phyloP scores from a whole-genome alignment of 2,888 invertebrate genomes.

The Panorpa germanica region DNA sequence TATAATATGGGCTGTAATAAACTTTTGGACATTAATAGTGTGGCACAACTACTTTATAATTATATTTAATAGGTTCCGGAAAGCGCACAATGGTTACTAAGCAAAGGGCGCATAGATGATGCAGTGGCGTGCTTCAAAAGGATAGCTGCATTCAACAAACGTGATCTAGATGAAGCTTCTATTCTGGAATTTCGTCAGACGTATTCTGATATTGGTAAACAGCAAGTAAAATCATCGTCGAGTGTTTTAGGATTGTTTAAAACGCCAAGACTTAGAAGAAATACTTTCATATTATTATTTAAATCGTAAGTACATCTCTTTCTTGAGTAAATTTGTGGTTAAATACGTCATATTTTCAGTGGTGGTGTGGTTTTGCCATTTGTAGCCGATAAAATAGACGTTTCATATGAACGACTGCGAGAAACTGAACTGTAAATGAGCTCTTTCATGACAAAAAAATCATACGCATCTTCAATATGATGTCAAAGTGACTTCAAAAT shows the following conservation, averaged over 20 bases:
- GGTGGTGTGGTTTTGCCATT: too few species aligned
- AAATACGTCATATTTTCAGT: not conserved
- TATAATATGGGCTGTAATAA: too few species aligned
- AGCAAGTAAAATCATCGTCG: constrained; percentile 17
- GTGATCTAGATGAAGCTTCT: constrained; percentile 21
- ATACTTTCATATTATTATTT: constrained; percentile 32
- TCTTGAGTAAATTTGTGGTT: not conserved
- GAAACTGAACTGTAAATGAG: not conserved
- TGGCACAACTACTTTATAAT: too few species aligned
- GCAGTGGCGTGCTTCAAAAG: constrained; percentile 28
- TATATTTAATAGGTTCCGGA: constrained; percentile 32
- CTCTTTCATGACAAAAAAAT: constrained; percentile 1
- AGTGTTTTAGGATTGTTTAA: constrained; percentile 29
- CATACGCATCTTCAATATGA: not conserved
- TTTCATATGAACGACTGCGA: too few species aligned
- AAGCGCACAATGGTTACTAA: constrained; percentile 37
- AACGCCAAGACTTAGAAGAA: constrained; percentile 31
- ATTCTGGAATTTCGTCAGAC: constrained; percentile 26
- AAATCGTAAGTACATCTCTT: constrained; percentile 30
- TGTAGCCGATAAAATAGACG: too few species aligned
- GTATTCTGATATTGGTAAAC: constrained; percentile 15
- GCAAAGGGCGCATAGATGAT: constrained; percentile 27
- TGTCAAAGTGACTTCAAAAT: not conserved
- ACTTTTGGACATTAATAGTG: too few species aligned
- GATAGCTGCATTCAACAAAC: constrained; percentile 31